Evolutionary conservation across 1,140 invertebrate genomes (phyloP), one percentile per base, ranked within the genome.

Genomic region (Goniozus legneri): DNA sequence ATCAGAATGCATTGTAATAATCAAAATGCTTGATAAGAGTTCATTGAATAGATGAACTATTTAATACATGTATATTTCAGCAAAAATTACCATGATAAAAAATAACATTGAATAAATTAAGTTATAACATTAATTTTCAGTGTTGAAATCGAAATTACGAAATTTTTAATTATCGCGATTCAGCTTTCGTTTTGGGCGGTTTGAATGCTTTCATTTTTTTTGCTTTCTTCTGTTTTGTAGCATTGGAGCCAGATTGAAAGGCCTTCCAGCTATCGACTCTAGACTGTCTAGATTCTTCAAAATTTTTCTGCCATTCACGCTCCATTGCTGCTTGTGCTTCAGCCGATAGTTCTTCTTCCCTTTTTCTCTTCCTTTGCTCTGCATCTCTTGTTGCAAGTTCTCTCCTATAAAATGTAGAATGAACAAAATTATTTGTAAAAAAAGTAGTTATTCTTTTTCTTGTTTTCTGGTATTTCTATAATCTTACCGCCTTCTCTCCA

Each of bases 241-340:
- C 80, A 49, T 79, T 80, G 58, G 80, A 81, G 35, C 82, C 85
- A 21, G 86, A 87, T 68, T 95, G 89, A 71, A 97, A 97, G 32
- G 83, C 88, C 69, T 97, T 92, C 95, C 95, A 98, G 73, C 92
- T 97, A 44, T 94, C 89, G 0, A 98, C 94, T 55, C 95, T 78
- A 42, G 87, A 93, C 78, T 96, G 91, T 56, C 95, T 80, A 36
- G 92, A 95, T 79, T 95, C 95, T 77, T 98, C 95, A 81, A 95
- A 98, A 78, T 98, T 98, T 66, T 95, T 93, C 50, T 95, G 88
- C 94, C 95, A 98, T 74, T 97, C 94, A 60, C 91, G 89, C 63
- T 96, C 89, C 37, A 89, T 72, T 42, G 92, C 90, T 46, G 86
- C 83, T 61, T 88, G 87, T 63, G 95, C 92, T 74, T 96, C 93